These are phyloP conservation scores for Mayetiola destructor DNA, from an alignment of 2,888 invertebrate genomes.

Conservation along the genomic window DNA sequence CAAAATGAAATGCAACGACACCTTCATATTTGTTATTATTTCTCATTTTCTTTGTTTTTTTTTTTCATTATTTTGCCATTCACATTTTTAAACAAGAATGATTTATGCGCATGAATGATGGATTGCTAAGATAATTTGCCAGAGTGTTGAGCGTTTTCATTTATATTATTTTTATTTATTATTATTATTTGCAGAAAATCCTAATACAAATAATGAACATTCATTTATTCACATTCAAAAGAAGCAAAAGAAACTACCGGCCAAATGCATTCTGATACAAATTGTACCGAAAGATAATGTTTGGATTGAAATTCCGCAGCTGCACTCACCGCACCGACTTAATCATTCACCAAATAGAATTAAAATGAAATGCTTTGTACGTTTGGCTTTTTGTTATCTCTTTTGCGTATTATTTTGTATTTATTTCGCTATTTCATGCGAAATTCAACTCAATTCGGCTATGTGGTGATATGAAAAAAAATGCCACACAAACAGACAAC, in stretches of 20 bases:
- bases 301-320: slow-evolving; percentile 8
- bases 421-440: background rate
- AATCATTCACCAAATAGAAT: too few relatives aligned
- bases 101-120: background rate
- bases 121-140: too few relatives aligned
- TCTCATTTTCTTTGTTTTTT: background rate
- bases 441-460: too few relatives aligned
- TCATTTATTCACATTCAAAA: too few relatives aligned
- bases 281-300: background rate
- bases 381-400: background rate
- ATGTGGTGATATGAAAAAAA: background rate
- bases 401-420: background rate
- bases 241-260: slow-evolving; percentile 1
- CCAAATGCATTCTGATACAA: background rate
- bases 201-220: too few relatives aligned
- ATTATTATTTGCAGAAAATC: too few relatives aligned
- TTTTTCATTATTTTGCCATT: background rate
- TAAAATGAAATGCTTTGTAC: too few relatives aligned
- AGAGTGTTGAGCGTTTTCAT: too few relatives aligned
- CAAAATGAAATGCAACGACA: background rate
- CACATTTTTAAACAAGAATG: background rate
- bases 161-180: too few relatives aligned
- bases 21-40: background rate
- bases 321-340: background rate
- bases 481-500: background rate